Conservation (phyloP, 2,797 vertebrate species). For the Ctenosaura bakeri region DNA sequence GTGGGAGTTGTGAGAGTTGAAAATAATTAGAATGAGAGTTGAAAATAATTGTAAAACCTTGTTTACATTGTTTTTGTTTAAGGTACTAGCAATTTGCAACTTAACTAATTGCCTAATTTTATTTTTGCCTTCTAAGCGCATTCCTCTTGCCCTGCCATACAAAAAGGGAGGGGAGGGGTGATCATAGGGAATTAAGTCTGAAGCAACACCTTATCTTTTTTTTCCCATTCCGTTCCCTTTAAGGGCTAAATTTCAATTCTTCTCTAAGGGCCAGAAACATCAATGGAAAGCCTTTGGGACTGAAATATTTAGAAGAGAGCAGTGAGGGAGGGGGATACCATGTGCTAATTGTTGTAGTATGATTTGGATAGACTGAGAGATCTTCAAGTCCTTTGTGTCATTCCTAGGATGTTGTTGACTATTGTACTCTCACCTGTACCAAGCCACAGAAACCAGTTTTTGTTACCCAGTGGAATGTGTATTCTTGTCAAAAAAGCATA, state of each 20-base stretch:
- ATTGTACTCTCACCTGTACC: not conserved
- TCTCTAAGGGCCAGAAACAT: constrained; percentile 15
- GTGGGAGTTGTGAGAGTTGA: constrained; percentile 57
- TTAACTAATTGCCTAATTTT: constrained; percentile 37
- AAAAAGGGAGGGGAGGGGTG: not conserved
- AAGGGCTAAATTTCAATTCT: constrained; percentile 44
- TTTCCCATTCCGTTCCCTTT: not conserved
- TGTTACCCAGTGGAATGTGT: not conserved
- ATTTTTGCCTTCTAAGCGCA: constrained; percentile 16
- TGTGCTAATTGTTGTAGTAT: not conserved
- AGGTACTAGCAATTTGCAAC: constrained; percentile 50
- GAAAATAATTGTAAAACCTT: constrained; percentile 58
- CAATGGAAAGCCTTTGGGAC: not conserved
- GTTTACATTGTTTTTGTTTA: constrained; percentile 65
- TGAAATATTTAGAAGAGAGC: constrained; percentile 11
- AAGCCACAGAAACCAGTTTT: not conserved
- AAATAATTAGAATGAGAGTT: constrained; percentile 60
- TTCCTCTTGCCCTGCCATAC: not conserved
- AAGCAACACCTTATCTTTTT: not conserved
- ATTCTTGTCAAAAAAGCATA: not conserved
- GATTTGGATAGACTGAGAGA: not conserved
- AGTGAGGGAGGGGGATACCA: no score
- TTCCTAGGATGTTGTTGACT: not conserved
- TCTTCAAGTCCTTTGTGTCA: not conserved
- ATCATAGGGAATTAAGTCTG: constrained; percentile 15